A percentile compares a stretch with the other conserved stretches of the same genome.
Evolutionary conservation across 2,888 invertebrate genomes (phyloP).

Genomic region (Catonia carolina): DNA sequence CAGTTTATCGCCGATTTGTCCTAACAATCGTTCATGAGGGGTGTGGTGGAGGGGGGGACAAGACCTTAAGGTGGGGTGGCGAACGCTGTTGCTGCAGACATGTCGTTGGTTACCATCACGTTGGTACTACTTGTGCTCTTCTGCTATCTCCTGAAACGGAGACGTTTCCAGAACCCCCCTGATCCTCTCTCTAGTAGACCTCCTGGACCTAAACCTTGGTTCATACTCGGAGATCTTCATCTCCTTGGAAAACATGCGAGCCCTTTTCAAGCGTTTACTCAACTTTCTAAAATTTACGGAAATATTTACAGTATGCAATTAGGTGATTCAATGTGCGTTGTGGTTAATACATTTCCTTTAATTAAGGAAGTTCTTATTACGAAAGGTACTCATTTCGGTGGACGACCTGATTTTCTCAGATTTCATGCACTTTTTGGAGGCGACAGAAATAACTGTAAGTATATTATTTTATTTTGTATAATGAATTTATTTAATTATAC

Average conservation of each 20-base stretch:
- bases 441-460: slow-evolving; percentile 82
- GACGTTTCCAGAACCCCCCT: not conserved
- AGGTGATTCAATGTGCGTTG: slow-evolving; percentile 61
- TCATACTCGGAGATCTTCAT: slow-evolving; percentile 65
- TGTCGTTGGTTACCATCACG: too few relatives aligned
- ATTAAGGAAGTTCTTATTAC: slow-evolving; percentile 70
- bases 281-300: slow-evolving; percentile 61
- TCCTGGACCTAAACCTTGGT: slow-evolving; percentile 63
- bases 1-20: too few relatives aligned
- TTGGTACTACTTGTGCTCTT: too few relatives aligned
- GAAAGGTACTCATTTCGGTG: slow-evolving; percentile 74
- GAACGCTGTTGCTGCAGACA: too few relatives aligned
- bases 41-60: too few relatives aligned
- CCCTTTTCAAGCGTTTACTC: slow-evolving; percentile 66
- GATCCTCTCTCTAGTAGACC: slow-evolving; percentile 34
- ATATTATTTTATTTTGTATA: slow-evolving; percentile 23
- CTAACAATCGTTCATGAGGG: too few relatives aligned
- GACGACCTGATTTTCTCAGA: slow-evolving; percentile 71
- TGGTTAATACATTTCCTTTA: slow-evolving; percentile 64
- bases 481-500: not conserved
- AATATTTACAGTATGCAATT: slow-evolving; percentile 64
- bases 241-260: slow-evolving; percentile 54
- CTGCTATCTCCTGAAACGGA: too few relatives aligned
- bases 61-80: too few relatives aligned
- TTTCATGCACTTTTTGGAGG: slow-evolving; percentile 79